These are phyloP conservation scores for Serripes groenlandicus DNA, from an alignment of 2,888 invertebrate species.

Conservation along the genomic window DNA sequence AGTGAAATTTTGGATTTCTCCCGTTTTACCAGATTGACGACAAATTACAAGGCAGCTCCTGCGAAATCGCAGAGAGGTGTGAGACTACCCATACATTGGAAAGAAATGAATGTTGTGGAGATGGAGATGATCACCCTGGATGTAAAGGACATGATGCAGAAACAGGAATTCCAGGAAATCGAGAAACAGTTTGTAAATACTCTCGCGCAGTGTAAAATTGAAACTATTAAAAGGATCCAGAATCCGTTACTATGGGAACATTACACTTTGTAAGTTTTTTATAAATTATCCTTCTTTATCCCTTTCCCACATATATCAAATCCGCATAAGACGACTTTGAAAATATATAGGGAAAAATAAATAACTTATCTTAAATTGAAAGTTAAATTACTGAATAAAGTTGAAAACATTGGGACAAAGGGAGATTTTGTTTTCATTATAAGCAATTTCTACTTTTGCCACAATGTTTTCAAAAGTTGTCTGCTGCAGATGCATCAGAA, in stretches of 20 bases:
- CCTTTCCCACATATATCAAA: background rate
- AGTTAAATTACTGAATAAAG: too few relatives aligned
- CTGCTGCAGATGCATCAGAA: background rate
- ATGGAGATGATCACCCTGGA: slow-evolving; percentile 40
- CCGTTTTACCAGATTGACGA: slow-evolving; percentile 56
- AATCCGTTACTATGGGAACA: slow-evolving; percentile 65
- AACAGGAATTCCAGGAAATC: slow-evolving; percentile 50
- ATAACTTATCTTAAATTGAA: too few relatives aligned
- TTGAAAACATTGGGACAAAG: background rate
- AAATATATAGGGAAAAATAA: background rate
- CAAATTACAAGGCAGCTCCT: slow-evolving; percentile 40
- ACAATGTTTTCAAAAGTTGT: background rate
- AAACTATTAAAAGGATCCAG: slow-evolving; percentile 53
- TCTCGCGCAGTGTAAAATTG: slow-evolving; percentile 33
- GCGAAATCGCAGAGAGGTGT: slow-evolving; percentile 51
- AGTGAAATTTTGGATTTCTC: too few relatives aligned
- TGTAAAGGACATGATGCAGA: slow-evolving; percentile 15
- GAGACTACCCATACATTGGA: slow-evolving; percentile 62
- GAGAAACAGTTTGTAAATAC: slow-evolving; percentile 45
- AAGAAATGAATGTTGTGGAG: slow-evolving; percentile 43
- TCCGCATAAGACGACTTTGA: background rate
- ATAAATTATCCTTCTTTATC: background rate
- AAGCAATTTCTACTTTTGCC: background rate
- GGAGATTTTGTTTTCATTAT: background rate
- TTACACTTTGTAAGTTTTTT: slow-evolving; percentile 57